Conservation (phyloP, 2,888 invertebrate species). For the Ophion ellenae region DNA sequence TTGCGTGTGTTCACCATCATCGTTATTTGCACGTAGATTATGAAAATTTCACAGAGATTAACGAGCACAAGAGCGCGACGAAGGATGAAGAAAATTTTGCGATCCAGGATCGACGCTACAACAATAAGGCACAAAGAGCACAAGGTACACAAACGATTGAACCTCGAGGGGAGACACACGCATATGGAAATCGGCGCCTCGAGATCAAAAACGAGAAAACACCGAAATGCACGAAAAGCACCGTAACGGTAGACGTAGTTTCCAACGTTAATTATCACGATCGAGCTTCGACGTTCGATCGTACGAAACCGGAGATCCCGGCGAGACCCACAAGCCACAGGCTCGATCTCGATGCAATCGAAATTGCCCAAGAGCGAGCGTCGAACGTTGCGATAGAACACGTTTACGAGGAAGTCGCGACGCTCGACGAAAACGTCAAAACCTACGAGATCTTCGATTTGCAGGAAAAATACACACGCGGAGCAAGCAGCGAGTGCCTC, state of each 20-base stretch:
- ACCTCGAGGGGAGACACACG: slow-evolving; percentile 81
- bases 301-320: neutral
- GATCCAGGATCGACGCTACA: slow-evolving; percentile 21
- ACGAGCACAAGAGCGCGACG: slow-evolving; percentile 60
- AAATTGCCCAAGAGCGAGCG: slow-evolving; percentile 12
- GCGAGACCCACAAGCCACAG: neutral
- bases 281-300: neutral
- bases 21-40: slow-evolving; percentile 76
- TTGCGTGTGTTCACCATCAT: slow-evolving; percentile 82
- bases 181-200: slow-evolving; percentile 73
- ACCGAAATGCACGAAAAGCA: slow-evolving; percentile 67
- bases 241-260: slow-evolving; percentile 65
- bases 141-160: slow-evolving; percentile 64
- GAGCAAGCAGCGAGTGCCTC: slow-evolving; percentile 64
- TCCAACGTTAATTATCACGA: slow-evolving; percentile 35
- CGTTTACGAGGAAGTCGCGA: slow-evolving; percentile 75
- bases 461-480: slow-evolving; percentile 69
- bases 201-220: slow-evolving; percentile 52
- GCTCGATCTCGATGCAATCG: slow-evolving; percentile 5
- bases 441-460: slow-evolving; percentile 71
- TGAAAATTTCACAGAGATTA: slow-evolving; percentile 69
- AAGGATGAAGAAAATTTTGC: slow-evolving; percentile 45
- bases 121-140: slow-evolving; percentile 40
- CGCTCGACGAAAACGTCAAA: slow-evolving; percentile 45
- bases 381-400: slow-evolving; percentile 66